phyloP scores from a whole-genome alignment of 2,888 invertebrate genomes.

The Drosophila melanosoma region DNA sequence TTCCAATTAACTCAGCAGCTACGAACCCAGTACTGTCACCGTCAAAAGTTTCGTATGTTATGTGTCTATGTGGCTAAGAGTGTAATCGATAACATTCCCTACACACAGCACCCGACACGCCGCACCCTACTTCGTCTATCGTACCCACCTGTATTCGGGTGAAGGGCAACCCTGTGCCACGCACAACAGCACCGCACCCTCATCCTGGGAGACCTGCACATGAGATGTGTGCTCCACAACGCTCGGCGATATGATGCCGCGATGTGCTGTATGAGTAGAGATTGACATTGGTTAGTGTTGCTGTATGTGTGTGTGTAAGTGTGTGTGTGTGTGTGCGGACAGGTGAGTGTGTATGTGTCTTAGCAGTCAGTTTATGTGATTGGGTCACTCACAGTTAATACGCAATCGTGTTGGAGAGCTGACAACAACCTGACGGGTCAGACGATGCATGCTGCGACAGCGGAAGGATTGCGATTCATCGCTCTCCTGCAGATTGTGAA shows the following conservation, averaged over 20 bases:
- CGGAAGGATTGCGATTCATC: slow-evolving; percentile 90
- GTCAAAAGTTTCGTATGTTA: slow-evolving; percentile 69
- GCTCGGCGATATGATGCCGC: slow-evolving; percentile 89
- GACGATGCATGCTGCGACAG: slow-evolving; percentile 90
- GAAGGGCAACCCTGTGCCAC: slow-evolving; percentile 92
- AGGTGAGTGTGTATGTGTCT: not conserved
- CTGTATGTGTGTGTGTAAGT: not conserved
- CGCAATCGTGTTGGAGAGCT: slow-evolving; percentile 89
- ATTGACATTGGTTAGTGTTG: slow-evolving; percentile 68
- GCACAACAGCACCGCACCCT: slow-evolving; percentile 91
- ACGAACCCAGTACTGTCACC: slow-evolving; percentile 56
- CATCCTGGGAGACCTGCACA: slow-evolving; percentile 90
- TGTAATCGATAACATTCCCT: slow-evolving; percentile 86
- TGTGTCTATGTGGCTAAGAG: slow-evolving; percentile 41
- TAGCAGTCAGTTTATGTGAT: slow-evolving; percentile 25
- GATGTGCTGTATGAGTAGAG: slow-evolving; percentile 87
- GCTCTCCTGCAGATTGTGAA: slow-evolving; percentile 90
- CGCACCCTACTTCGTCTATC: slow-evolving; percentile 86
- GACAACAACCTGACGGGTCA: slow-evolving; percentile 89
- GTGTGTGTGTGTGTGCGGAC: not conserved
- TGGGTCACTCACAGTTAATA: slow-evolving; percentile 87
- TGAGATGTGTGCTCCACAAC: slow-evolving; percentile 90
- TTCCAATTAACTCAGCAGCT: slow-evolving; percentile 65
- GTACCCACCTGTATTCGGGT: slow-evolving; percentile 90
- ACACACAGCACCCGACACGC: not conserved